Evolutionary conservation across 1,140 invertebrate genomes (phyloP), one percentile per base, ranked within the genome.

Genomic region (Psix sp.): DNA sequence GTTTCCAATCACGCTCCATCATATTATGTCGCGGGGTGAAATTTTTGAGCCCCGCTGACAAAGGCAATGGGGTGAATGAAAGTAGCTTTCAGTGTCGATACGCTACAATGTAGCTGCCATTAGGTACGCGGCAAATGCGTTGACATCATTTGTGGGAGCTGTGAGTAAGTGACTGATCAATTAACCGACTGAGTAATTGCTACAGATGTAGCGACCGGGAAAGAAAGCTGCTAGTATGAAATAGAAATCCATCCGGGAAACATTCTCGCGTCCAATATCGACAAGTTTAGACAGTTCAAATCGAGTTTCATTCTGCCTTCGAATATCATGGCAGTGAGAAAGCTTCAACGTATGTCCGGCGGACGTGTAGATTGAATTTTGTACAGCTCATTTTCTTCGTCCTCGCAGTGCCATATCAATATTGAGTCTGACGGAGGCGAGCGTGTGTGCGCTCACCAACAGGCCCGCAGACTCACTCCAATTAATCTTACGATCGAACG

Each of bases 161-260:
- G 62, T 52, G 46, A 52, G 68, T 73, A 73, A 73, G 68, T 74
- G 72, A 77, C 67, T 71, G 60, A 77, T 77, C 71, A 77, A 70
- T 77, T 74, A 77, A 65, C 62, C 70, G 56, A 40, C 48, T 57
- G 56, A 52, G 65, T 77, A 77, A 77, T 77, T 77, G 63, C 35
- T 36, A 42, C 49, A 49, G 43, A 60, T 60, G 57, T 71, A 17
- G 48, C 57, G 17, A 52, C 38, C 16, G 48, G 36, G 43, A 35
- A 60, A 66, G 43, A 45, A 74, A 63, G 63, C 57, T 63, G 57
- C 57, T 63, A 63, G 10, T 46, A 51, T 57, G 63, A 74, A 72
- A 63, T 68, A 63, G 72, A 74, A 68, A 74, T 57, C 60, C 38
- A 66, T 66, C 49, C 66, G 52, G 56, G 66, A 76, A 76, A 76